These are phyloP conservation scores for Pseudotriccus pelzelni DNA, from an alignment of 2,797 vertebrate species.

Conservation along the genomic window DNA sequence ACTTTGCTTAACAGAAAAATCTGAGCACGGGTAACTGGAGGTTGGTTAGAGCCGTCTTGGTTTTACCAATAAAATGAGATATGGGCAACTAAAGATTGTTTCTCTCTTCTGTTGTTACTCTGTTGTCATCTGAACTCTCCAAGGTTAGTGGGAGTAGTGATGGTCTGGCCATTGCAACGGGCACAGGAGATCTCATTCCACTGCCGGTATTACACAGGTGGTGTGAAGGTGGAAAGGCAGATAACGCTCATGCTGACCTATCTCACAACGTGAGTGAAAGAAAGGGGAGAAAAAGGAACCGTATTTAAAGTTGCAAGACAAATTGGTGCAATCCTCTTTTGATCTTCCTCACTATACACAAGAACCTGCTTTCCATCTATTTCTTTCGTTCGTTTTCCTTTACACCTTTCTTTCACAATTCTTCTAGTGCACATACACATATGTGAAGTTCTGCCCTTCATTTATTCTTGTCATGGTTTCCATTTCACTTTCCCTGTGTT, in stretches of 20 bases:
- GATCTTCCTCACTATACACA: neutral
- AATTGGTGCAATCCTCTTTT: neutral
- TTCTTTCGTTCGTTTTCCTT: slow-evolving; percentile 40
- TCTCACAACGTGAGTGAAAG: neutral
- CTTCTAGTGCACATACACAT: neutral
- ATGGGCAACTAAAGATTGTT: neutral
- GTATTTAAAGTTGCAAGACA: neutral
- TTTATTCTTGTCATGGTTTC: slow-evolving; percentile 67
- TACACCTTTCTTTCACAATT: slow-evolving; percentile 32
- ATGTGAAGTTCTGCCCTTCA: slow-evolving; percentile 47
- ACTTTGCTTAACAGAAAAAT: neutral
- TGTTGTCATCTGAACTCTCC: neutral
- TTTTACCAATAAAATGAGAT: neutral
- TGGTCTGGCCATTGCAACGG: neutral
- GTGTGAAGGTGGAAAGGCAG: neutral
- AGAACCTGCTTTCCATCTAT: slow-evolving; percentile 37
- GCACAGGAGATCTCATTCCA: neutral
- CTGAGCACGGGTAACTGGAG: neutral
- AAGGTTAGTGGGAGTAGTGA: neutral
- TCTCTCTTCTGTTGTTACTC: neutral
- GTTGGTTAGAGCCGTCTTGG: neutral
- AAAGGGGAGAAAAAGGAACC: neutral
- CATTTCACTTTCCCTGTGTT: slow-evolving; percentile 76
- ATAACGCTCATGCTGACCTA: neutral
- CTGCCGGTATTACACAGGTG: neutral